These are phyloP conservation scores for Neelides folsomi DNA, from an alignment of 2,888 invertebrate genomes.

Conservation along the genomic window DNA sequence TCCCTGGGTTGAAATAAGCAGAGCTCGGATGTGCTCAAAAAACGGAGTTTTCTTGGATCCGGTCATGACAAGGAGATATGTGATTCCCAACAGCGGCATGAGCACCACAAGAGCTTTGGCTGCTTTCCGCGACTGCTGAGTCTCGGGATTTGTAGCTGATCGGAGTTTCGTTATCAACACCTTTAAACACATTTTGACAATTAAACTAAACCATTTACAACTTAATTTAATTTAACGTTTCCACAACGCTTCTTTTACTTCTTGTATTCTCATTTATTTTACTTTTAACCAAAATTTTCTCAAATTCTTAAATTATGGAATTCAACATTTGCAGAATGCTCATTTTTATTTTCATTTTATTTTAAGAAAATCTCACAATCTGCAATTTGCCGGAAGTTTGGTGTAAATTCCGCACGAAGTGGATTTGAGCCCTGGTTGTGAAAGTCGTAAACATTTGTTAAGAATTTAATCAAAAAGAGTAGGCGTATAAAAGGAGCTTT, in stretches of 20 bases:
- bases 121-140: constrained; percentile 78
- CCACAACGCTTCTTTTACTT: no score
- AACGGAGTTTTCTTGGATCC: constrained; percentile 61
- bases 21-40: constrained; percentile 64
- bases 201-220: constrained; percentile 34
- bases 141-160: constrained; percentile 77
- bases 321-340: background rate
- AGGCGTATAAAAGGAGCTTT: no score
- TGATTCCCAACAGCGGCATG: constrained; percentile 83
- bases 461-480: no score
- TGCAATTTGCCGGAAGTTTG: no score
- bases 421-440: background rate
- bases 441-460: background rate
- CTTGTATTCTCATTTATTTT: background rate
- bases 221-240: no score
- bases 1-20: constrained; percentile 82
- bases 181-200: no score
- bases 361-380: no score
- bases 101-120: constrained; percentile 80
- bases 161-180: constrained; percentile 84
- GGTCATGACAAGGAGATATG: constrained; percentile 70
- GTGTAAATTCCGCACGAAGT: background rate
- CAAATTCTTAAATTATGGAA: background rate
- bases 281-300: background rate
- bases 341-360: no score